These are phyloP conservation scores for Hippocampus abdominalis DNA, from an alignment of 2,113 vertebrate species.

Conservation along the genomic window DNA sequence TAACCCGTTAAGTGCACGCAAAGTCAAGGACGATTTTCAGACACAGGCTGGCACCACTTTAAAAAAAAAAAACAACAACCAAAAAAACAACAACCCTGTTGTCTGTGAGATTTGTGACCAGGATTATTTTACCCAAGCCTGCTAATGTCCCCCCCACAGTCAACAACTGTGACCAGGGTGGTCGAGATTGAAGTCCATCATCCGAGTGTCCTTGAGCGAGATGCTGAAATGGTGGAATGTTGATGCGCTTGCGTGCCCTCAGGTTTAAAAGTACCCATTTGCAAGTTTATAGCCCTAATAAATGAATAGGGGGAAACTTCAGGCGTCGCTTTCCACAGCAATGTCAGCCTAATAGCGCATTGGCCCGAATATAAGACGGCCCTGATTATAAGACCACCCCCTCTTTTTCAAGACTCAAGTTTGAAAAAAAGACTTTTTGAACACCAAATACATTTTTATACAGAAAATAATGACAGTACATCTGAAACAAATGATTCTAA, in stretches of 20 bases:
- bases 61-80: neutral
- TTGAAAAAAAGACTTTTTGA: too few relatives aligned
- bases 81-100: too few relatives aligned
- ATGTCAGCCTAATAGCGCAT: neutral
- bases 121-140: constrained; percentile 1
- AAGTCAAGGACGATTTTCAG: constrained; percentile 7
- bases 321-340: neutral
- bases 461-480: too few relatives aligned
- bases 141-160: neutral
- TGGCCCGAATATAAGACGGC: too few relatives aligned
- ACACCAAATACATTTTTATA: too few relatives aligned
- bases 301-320: neutral
- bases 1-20: neutral
- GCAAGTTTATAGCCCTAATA: neutral
- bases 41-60: neutral
- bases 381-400: too few relatives aligned
- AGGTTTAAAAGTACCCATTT: neutral
- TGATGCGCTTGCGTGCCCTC: neutral
- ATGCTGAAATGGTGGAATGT: neutral
- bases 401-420: too few relatives aligned
- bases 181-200: constrained; percentile 7
- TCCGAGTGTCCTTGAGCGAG: constrained; percentile 18
- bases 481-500: too few relatives aligned
- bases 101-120: constrained; percentile 17
- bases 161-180: constrained; percentile 25